Percentiles rank a stretch among this genome's conserved stretches.
phyloP scores from a whole-genome alignment of 2,797 vertebrate species.

The Mormyrops attenuatus region DNA sequence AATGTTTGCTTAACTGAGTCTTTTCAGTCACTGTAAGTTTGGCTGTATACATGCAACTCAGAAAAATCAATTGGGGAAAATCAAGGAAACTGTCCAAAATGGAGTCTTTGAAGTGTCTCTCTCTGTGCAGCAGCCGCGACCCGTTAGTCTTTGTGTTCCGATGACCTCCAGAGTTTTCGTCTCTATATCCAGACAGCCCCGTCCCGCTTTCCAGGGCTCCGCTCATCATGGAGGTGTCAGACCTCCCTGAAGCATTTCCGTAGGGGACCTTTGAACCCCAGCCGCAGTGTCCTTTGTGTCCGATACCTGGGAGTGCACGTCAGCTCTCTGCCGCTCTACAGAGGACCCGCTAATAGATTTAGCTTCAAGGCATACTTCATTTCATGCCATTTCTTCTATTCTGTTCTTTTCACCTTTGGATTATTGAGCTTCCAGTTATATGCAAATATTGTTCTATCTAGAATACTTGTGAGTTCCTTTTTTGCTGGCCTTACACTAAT shows the following conservation, averaged over 20 bases:
- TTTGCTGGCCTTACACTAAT: slow-evolving; percentile 47
- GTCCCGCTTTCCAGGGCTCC: slow-evolving; percentile 12
- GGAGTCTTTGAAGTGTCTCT: background rate
- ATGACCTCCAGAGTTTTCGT: slow-evolving; percentile 8
- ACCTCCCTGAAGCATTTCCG: slow-evolving; percentile 22
- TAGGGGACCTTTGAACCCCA: slow-evolving; percentile 55
- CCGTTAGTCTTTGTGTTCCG: background rate
- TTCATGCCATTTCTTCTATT: slow-evolving; percentile 58
- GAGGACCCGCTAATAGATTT: slow-evolving; percentile 69
- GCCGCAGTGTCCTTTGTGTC: slow-evolving; percentile 67
- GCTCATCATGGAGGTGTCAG: background rate
- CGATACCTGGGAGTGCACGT: slow-evolving; percentile 63
- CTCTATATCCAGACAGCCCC: background rate
- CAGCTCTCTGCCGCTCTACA: slow-evolving; percentile 55
- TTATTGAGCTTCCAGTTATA: slow-evolving; percentile 71
- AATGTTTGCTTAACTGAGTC: slow-evolving; percentile 42
- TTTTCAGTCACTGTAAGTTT: slow-evolving; percentile 27
- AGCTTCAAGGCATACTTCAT: slow-evolving; percentile 71
- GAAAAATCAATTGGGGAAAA: background rate
- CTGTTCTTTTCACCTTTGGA: slow-evolving; percentile 65
- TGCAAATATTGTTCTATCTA: slow-evolving; percentile 69
- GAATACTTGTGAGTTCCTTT: slow-evolving; percentile 39
- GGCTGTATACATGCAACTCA: background rate
- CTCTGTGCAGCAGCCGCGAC: slow-evolving; percentile 32
- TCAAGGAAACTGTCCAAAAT: background rate